Base-by-base conservation (phyloP, 2,797 vertebrate species). In the Eupleurogrammus muticus region DNA sequence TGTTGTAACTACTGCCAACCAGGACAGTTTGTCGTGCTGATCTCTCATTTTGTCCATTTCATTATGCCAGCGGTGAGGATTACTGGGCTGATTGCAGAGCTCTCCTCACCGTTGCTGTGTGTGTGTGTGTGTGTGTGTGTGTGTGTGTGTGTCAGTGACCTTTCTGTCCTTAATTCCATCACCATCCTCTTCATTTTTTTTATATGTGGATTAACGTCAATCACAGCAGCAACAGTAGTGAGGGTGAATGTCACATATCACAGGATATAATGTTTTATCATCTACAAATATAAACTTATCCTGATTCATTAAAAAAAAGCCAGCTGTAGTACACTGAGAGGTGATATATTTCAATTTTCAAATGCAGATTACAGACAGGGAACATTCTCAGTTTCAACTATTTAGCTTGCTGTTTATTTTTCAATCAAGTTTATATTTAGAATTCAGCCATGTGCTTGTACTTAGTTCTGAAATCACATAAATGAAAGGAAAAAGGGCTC, bases 11-110 rank as follows among this genome's bases (percentile, higher is more conserved):
- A 42, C 14, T 42, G 38, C 1, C 13, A 42, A 16, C 14, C 14
- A 16, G 38, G 14, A 42, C 38, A 42, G 14, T 42, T 42, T 44
- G 40, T 44, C 17, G 34, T 5, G 23, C 32, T 66, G 51, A 73
- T 70, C 69, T 44, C 28, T 73, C 9, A 0, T 59, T 79, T 63
- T 73, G 77, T 60, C 66, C 63, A 83, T 79, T 74, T 74, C 75
- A 83, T 75, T 54, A 74, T 38, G 60, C 58, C 70, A 76, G 75
- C 19, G 63, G 46, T 53, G 61, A 65, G 79, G 79, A 84, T 84
- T 84, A 76, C 61, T 67, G 24, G 23, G 40, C 49, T 59, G 65
- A 75, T 57, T 69, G 64, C 52, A 36, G 66, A 55, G 48, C 51
- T 75, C 75, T 69, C 59, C 50, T 51, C 3, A 2, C 23, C 32